Base-by-base conservation (phyloP, 1,140 invertebrate genomes). In the Drosophila serrata region DNA sequence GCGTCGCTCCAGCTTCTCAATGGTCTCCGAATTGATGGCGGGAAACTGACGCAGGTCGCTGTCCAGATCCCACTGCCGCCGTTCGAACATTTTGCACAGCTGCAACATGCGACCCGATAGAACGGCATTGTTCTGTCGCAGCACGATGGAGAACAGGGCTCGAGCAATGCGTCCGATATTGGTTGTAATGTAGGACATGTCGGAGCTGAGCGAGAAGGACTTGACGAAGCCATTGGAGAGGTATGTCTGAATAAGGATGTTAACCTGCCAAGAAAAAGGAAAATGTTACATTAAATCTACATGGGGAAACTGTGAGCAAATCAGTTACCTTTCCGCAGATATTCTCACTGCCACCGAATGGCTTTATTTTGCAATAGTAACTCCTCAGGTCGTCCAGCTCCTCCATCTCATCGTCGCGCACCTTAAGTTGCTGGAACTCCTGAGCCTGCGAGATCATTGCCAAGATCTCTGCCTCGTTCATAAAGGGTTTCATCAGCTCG, bases 371-470 rank as follows among this genome's bases (percentile, higher is more conserved):
- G 92, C 98, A 99, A 82, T 95, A 95, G 37, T 95, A 93, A 5
- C 94, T 91, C 33, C 94, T 93, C 19, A 98, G 93, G 35, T 95
- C 93, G 82, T 99, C 97, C 29, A 99, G 92, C 91, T 99, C 98
- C 15, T 96, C 94, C 79, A 99, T 93, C 94, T 99, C 99, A 91
- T 99, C 98, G 82, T 99, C 98, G 57, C 99, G 94, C 0, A 98
- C 96, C 94, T 99, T 99, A 0, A 99, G 94, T 91, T 99, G 98
- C 81, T 98, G 95, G 93, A 99, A 99, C 93, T 99, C 99, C 74
- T 97, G 96, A 3, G 98, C 96, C 64, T 96, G 95, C 3, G 98
- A 98, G 35, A 99, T 95, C 94, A 99, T 96, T 65, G 94, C 94
- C 9, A 99, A 93, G 40, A 99, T 96, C 76, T 98, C 96, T 4